Evolutionary conservation across 2,888 invertebrate species (phyloP).

Genomic region (Pegoplata infirma): DNA sequence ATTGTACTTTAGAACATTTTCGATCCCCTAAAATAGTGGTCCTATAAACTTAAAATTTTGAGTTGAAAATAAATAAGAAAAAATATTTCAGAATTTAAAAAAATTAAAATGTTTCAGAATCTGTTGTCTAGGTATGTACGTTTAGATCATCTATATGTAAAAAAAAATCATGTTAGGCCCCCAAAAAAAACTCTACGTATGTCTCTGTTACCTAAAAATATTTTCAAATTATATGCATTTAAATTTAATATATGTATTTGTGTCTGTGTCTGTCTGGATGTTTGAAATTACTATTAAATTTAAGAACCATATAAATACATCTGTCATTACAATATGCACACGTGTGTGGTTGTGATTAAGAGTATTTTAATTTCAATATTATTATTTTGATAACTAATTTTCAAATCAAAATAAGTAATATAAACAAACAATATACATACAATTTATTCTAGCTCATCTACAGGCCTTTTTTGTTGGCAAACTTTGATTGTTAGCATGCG

Average conservation of each 20-base stretch:
- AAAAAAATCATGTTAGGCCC: too few species aligned
- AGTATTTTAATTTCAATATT: constrained; percentile 56
- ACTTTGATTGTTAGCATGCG: too few species aligned
- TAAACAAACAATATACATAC: constrained; percentile 39
- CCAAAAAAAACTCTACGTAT: too few species aligned
- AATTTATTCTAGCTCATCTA: neutral
- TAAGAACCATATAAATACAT: neutral
- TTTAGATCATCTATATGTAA: too few species aligned
- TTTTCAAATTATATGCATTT: neutral
- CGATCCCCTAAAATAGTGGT: too few species aligned
- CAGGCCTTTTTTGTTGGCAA: neutral
- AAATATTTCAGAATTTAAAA: too few species aligned
- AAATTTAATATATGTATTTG: neutral
- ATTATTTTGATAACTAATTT: constrained; percentile 52
- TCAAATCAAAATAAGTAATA: constrained; percentile 53
- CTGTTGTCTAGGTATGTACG: too few species aligned
- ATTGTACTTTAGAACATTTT: too few species aligned
- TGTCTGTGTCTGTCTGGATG: neutral
- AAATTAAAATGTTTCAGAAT: too few species aligned
- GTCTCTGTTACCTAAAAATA: too few species aligned
- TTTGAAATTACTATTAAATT: neutral
- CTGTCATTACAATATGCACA: neutral
- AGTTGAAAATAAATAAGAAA: too few species aligned
- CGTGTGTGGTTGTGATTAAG: constrained; percentile 43
- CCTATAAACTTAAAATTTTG: too few species aligned